These are phyloP conservation scores for Loxodonta africana DNA, from an alignment of 2,113 vertebrate genomes.

Conservation along the genomic window DNA sequence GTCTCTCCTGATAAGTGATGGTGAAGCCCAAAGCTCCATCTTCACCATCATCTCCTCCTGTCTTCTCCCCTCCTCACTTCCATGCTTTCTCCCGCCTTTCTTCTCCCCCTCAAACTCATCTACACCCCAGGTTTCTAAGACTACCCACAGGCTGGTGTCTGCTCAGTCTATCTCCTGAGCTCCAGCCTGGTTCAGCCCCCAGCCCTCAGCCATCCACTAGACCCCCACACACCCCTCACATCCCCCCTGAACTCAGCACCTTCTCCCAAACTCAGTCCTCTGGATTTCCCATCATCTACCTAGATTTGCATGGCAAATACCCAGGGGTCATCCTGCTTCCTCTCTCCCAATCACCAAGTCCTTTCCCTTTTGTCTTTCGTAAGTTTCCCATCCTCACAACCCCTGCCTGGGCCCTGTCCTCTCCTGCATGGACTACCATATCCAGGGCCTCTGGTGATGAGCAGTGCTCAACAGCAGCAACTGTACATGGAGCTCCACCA, in stretches of 20 bases:
- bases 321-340: not conserved
- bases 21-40: not conserved
- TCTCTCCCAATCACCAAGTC: not conserved
- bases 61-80: too few relatives aligned
- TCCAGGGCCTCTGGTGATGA: constrained; percentile 86
- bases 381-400: not conserved
- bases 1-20: too few relatives aligned
- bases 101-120: too few relatives aligned
- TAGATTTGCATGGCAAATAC: not conserved
- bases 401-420: constrained; percentile 86
- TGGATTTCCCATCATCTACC: not conserved
- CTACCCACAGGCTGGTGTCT: not conserved
- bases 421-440: constrained; percentile 76
- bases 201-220: not conserved
- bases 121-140: not conserved
- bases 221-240: not conserved
- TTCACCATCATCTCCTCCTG: not conserved
- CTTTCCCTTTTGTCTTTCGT: not conserved
- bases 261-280: not conserved
- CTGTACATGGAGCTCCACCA: not conserved
- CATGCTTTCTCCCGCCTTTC: too few relatives aligned
- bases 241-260: not conserved
- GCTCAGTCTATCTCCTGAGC: not conserved
- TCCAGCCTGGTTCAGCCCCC: not conserved
- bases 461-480: not conserved